Base-by-base conservation (phyloP, 1,140 invertebrate species). In the Stegodyphus mimosarum region DNA sequence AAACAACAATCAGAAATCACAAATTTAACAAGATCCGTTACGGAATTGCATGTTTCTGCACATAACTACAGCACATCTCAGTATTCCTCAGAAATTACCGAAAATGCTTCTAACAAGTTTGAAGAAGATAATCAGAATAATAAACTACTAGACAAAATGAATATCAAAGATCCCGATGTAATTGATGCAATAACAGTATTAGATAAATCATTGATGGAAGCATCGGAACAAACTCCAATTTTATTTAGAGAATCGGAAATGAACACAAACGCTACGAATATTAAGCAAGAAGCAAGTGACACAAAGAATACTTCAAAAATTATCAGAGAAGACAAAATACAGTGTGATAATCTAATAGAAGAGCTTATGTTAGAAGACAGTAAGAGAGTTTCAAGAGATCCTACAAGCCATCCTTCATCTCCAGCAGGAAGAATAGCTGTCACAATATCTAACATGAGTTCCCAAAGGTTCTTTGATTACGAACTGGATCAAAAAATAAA, bases 51-150 rank as follows among this genome's bases (percentile, higher is more conserved):
- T 60, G 13, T 67, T 18, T 67, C 64, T 2, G 7, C 9, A 15
- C 11, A 17, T 1, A 67, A 17, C 17, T 7, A n/a, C 13, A 60
- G 55, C 55, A 60, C 55, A 10, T 60, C 15, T 10, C 9, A 60
- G 15, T 15, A 60, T 10, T 9, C 0, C 55, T 10, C 9, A 60
- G 9, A 15, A 10, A 15, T 10, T 9, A n/a, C 10, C n/a, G 64
- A 67, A n/a, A 67, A 67, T 67, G 2, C 53, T 13, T 53, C 75
- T 7, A 74, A 85, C 51, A 78, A 85, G 33, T 51, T 85, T 17
- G 18, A 77, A 9, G 83, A 85, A 71, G 83, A 85, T 70, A 85
- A 77, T 70, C 83, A 85, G 71, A 85, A 85, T 9, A 85, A 74
- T 64, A 85, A 85, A 78, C 53, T 70, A 9, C 18, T 85, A 33